Conservation (phyloP, 2,797 vertebrate species). For the Sternotherus odoratus region DNA sequence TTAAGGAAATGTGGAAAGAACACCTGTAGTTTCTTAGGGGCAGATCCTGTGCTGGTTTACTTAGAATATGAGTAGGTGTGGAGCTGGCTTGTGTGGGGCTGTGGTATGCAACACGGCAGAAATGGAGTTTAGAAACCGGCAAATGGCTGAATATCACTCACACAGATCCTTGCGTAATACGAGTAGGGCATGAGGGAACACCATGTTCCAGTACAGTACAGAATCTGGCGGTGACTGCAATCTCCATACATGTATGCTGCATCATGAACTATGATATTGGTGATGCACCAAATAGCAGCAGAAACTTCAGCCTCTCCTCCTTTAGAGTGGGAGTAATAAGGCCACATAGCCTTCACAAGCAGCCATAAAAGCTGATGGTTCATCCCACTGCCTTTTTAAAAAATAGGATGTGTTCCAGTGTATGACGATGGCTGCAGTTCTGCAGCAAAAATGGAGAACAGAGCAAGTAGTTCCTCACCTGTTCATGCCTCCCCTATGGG, state of each 20-base stretch:
- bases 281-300: constrained; percentile 36
- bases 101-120: neutral
- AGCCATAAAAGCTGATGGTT: constrained; percentile 28
- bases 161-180: neutral
- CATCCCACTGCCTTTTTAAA: neutral
- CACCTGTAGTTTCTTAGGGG: neutral
- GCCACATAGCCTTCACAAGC: constrained; percentile 56
- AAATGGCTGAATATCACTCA: neutral
- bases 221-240: neutral
- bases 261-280: neutral
- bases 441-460: neutral
- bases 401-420: neutral
- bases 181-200: neutral
- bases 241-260: neutral
- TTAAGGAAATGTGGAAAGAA: neutral
- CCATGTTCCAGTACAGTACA: neutral
- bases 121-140: neutral
- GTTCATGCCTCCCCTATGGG: neutral
- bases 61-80: neutral
- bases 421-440: accelerated
- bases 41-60: neutral
- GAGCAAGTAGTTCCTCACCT: neutral
- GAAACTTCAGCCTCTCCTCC: constrained; percentile 52
- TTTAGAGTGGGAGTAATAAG: neutral
- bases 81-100: neutral